Evolutionary conservation across 2,888 invertebrate genomes (phyloP), one percentile per base, ranked within the genome.

Genomic region (Calliopum simillimum): DNA sequence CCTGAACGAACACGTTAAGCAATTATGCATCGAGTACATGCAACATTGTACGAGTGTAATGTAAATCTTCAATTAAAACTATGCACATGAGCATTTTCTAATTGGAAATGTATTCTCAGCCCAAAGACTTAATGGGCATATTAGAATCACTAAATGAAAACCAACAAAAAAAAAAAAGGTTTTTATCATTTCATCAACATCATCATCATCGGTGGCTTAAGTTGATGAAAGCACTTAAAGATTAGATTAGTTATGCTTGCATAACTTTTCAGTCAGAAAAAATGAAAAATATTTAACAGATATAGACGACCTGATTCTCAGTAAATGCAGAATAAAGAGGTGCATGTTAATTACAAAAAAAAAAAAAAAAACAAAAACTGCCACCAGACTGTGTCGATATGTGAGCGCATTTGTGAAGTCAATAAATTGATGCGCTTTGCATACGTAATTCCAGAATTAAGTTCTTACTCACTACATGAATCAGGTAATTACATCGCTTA

Each of bases 231-330:
- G 5, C 33, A 68, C 71, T 55, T 33, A n/a, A 72, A 73, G 79
- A 77, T 79, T 78, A 73, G 79, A 80, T 79, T 80, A 79, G 76
- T 78, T 74, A 77, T 75, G 79, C 80, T 79, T 74, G 76, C 75
- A 78, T 77, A 74, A 75, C 73, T 53, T n/a, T 25, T 25, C 2
- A 23, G 23, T n/a, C 41, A 14, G 8, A 8, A 4, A 33, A 33
- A 33, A 33, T 8, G 33, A 8, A 33, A 33, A 33, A 33, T 3
- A 3, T 33, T n/a, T n/a, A n/a, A n/a, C n/a, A n/a, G 8, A 21
- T 61, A 19, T 21, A 44, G 61, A 12, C 44, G 44, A 44, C 46
- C 61, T 44, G 44, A n/a, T 61, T 61, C 41, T 44, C 44, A 43
- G 59, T 41, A 14, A 8, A 4, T 33, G n/a, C n/a, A 33, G 4